Evolutionary conservation across 2,888 invertebrate species (phyloP).

Genomic region (Calameuta filiformis): DNA sequence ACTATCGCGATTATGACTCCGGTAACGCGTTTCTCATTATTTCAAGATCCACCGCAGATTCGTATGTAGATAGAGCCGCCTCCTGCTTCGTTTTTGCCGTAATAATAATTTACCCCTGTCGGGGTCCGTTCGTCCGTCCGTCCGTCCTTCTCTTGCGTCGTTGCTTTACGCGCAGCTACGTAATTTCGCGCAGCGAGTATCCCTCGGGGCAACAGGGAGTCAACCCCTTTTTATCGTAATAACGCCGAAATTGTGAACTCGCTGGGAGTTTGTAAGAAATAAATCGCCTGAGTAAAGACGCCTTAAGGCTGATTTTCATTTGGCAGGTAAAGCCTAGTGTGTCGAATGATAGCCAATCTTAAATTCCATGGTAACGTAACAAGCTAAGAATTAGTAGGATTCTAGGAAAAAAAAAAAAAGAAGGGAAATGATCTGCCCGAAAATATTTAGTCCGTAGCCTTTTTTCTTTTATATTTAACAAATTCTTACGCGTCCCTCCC

Average conservation of each 20-base stretch:
- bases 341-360: not conserved
- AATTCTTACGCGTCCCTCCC: not conserved
- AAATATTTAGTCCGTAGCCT: not conserved
- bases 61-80: slow-evolving; percentile 28
- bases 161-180: slow-evolving; percentile 19
- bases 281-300: not conserved
- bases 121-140: not conserved
- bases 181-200: slow-evolving; percentile 27
- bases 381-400: not conserved
- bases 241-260: slow-evolving; percentile 21
- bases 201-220: slow-evolving; percentile 21
- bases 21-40: slow-evolving; percentile 14
- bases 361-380: not conserved
- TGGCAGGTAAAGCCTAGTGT: not conserved
- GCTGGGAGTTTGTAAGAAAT: not conserved
- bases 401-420: not conserved
- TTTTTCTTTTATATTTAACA: not conserved
- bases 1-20: slow-evolving; percentile 5
- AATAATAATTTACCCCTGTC: slow-evolving; percentile 51
- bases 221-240: slow-evolving; percentile 21
- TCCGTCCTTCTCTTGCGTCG: slow-evolving; percentile 1
- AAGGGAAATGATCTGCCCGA: not conserved
- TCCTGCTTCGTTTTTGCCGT: slow-evolving; percentile 52
- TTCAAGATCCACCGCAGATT: slow-evolving; percentile 20
- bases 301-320: not conserved